A percentile compares a stretch with the other conserved stretches of the same genome.
phyloP scores from a whole-genome alignment of 2,797 vertebrate species.

The Amniataba percoides region DNA sequence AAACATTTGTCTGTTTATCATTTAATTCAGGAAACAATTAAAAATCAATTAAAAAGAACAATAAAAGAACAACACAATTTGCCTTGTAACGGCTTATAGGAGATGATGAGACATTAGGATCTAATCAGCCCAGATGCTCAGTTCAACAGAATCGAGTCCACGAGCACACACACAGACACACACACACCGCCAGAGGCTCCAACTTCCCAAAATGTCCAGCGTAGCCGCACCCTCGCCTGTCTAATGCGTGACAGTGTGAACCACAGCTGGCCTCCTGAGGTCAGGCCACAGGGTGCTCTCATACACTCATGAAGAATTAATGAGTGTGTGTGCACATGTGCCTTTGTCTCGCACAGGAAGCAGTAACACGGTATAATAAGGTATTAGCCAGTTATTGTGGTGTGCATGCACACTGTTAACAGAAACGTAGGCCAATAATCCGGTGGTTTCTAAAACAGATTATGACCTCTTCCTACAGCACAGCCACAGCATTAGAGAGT shows the following conservation, averaged over 20 bases:
- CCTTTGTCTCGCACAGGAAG: slow-evolving; percentile 1
- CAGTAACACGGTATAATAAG: background rate
- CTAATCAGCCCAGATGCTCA: slow-evolving; percentile 53
- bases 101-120: slow-evolving; percentile 51
- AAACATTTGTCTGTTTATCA: slow-evolving; percentile 29
- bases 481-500: background rate
- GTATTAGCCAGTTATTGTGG: background rate
- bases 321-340: background rate
- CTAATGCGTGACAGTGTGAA: slow-evolving; percentile 28
- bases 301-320: slow-evolving; percentile 47
- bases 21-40: slow-evolving; percentile 38
- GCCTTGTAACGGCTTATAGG: slow-evolving; percentile 25
- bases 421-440: background rate
- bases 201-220: slow-evolving; percentile 18
- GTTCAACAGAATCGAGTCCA: slow-evolving; percentile 38
- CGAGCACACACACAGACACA: slow-evolving; percentile 20
- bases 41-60: slow-evolving; percentile 25
- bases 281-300: slow-evolving; percentile 43
- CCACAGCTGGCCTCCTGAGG: slow-evolving; percentile 50
- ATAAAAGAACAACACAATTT: slow-evolving; percentile 26
- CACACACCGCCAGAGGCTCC: slow-evolving; percentile 16
- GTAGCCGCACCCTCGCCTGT: slow-evolving; percentile 24
- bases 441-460: background rate
- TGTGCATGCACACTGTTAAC: background rate
- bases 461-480: background rate